These are phyloP conservation scores for Hirtodrosophila alboralis DNA, from an alignment of 2,888 invertebrate species.

Conservation along the genomic window DNA sequence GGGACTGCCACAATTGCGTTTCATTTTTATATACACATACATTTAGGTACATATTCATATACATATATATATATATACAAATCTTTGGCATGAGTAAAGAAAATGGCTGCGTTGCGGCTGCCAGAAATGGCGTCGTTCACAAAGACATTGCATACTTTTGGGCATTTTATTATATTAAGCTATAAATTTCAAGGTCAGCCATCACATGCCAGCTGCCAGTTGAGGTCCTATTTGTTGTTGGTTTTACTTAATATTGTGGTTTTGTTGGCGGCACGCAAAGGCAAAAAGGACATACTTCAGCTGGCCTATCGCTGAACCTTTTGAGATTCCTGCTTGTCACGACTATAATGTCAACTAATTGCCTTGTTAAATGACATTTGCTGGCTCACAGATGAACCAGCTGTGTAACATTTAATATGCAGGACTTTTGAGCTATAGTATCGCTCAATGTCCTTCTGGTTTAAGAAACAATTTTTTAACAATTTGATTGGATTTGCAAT, in stretches of 20 bases:
- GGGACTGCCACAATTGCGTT: conserved; percentile 54
- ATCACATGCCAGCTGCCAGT: conserved; percentile 59
- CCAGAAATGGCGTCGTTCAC: conserved; percentile 65
- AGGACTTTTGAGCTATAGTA: conserved; percentile 8
- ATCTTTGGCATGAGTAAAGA: conserved; percentile 13
- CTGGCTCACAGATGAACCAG: conserved; percentile 35
- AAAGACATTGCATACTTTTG: conserved; percentile 52
- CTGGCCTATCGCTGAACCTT: conserved; percentile 34
- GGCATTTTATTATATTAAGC: conserved; percentile 71
- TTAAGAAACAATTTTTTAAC: too few relatives aligned
- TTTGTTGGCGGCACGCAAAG: conserved; percentile 49
- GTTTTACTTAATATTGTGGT: conserved; percentile 29
- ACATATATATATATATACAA: conserved; percentile 9
- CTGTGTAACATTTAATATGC: conserved; percentile 30
- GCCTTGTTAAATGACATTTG: conserved; percentile 59
- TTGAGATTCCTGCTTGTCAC: conserved; percentile 49
- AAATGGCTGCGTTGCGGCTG: conserved; percentile 38
- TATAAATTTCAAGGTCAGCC: conserved; percentile 78
- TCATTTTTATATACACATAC: conserved; percentile 39
- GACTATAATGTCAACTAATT: conserved; percentile 55
- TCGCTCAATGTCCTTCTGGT: conserved; percentile 26
- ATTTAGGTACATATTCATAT: too few relatives aligned
- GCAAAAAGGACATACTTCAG: conserved; percentile 45
- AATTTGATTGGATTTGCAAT: conserved; percentile 16
- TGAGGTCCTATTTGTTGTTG: conserved; percentile 9